A percentile compares a stretch with the other conserved stretches of the same genome.
Evolutionary conservation across 2,888 invertebrate species (phyloP).

Genomic region (Girardia tigrina): DNA sequence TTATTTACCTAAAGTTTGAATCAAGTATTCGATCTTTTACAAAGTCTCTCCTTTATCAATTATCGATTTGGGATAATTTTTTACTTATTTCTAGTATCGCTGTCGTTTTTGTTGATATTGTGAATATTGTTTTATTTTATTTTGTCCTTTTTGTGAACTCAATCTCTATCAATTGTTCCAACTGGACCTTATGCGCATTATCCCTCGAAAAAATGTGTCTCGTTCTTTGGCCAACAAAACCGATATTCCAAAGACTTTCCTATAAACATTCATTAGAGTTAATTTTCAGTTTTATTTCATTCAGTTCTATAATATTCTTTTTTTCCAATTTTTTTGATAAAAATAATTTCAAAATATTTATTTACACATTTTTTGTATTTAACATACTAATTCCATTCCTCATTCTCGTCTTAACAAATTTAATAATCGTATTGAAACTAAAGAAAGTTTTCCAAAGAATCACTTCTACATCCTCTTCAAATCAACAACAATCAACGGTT

Average conservation of each 20-base stretch:
- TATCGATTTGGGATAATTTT: too few species aligned
- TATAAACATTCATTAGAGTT: background rate
- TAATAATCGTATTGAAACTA: background rate
- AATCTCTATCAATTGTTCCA: too few species aligned
- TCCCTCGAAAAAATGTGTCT: background rate
- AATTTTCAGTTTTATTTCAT: background rate
- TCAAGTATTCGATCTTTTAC: too few species aligned
- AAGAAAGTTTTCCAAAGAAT: background rate
- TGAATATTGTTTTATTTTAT: too few species aligned
- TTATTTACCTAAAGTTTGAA: too few species aligned
- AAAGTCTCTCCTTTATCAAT: too few species aligned
- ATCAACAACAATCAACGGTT: background rate
- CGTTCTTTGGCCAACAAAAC: slow-evolving; percentile 2
- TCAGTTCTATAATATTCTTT: background rate
- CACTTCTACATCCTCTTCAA: too few species aligned
- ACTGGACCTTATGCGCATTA: background rate
- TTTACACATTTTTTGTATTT: background rate
- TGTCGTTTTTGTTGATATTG: too few species aligned
- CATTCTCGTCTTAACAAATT: background rate
- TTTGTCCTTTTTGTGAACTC: too few species aligned
- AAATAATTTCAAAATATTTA: too few species aligned
- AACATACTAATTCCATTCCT: too few species aligned
- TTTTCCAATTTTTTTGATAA: background rate
- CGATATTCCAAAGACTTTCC: background rate
- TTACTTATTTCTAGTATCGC: too few species aligned